phyloP scores from a whole-genome alignment of 2,888 invertebrate genomes.

The Sesia apiformis region DNA sequence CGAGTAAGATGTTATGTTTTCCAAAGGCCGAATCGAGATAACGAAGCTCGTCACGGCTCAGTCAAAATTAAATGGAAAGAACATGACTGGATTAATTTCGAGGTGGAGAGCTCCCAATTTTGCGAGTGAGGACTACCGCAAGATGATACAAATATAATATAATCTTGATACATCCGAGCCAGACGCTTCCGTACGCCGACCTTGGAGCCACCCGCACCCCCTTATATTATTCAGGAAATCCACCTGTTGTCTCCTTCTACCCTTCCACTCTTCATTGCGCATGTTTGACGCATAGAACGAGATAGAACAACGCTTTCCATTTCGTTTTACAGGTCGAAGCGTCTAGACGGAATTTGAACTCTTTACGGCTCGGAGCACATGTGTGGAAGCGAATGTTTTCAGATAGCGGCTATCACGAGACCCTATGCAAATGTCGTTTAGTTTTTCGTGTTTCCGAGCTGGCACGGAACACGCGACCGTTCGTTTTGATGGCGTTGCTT shows the following conservation, averaged over 20 bases:
- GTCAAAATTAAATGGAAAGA: no score
- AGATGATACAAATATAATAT: slow-evolving; percentile 46
- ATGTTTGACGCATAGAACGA: slow-evolving; percentile 56
- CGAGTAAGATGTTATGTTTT: slow-evolving; percentile 7
- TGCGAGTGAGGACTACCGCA: slow-evolving; percentile 28
- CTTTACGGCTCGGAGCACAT: slow-evolving; percentile 45
- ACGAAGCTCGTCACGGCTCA: no score
- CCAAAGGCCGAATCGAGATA: no score
- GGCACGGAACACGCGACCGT: slow-evolving; percentile 19
- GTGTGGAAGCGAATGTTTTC: slow-evolving; percentile 22
- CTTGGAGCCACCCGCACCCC: slow-evolving; percentile 40
- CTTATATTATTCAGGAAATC: slow-evolving; percentile 33
- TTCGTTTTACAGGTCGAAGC: slow-evolving; percentile 60
- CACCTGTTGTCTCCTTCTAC: slow-evolving; percentile 57
- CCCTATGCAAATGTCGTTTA: slow-evolving; percentile 32
- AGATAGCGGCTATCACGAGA: slow-evolving; percentile 24
- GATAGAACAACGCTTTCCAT: slow-evolving; percentile 35
- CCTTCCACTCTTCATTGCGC: slow-evolving; percentile 42
- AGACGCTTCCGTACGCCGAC: slow-evolving; percentile 70
- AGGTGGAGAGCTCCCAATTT: background rate
- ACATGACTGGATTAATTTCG: no score
- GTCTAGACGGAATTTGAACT: slow-evolving; percentile 71
- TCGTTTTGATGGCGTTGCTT: slow-evolving; percentile 8
- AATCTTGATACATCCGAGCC: slow-evolving; percentile 54
- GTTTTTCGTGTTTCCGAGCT: slow-evolving; percentile 11